Base-by-base conservation (phyloP, 2,113 vertebrate species). In the Ondatra zibethicus region DNA sequence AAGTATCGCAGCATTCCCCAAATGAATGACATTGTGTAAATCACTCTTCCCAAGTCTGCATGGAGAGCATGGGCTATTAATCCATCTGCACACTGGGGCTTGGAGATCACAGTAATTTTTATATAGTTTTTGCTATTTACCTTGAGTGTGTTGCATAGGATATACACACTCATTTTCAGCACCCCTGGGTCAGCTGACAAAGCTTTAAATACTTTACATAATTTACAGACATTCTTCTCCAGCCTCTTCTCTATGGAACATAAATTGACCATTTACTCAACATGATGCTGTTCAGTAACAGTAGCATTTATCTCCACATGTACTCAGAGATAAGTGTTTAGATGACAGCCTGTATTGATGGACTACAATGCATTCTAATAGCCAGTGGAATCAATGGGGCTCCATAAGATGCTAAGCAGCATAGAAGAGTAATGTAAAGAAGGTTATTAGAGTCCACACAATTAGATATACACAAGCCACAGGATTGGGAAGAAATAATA, bases 291-390 rank as follows among this genome's bases (percentile, higher is more conserved):
- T 91, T 94, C 42, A 91, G 47, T 93, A 55, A 76, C 78, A 89
- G 90, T 75, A 94, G 36, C 89, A 91, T 86, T 91, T 88, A 90
- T 93, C 91, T 95, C 75, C 29, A 23, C 52, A 66, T 90, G 85
- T 17, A 72, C 95, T 92, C 66, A 61, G 87, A 81, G 72, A 70
- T 65, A 63, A 81, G 25, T 66, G 42, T 84, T 72, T 39, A 85
- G n/a, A 65, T 85, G 81, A 65, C 39, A 63, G 81, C 25, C 58
- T 31, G 58, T 63, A 84, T 63, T 70, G 55, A 82, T 80, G 85
- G 78, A 45, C 33, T 58, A 52, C 45, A 65, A 76, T 66, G 73
- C 73, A 19, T 87, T 89, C 72, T 36, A 86, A 36, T 72, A 89
- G 58, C 42, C 3, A 42, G 31, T 55, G 78, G 14, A 55, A 80